Evolutionary conservation across 2,888 invertebrate genomes (phyloP), one percentile per base, ranked within the genome.

Genomic region (Macrophya alboannulata): DNA sequence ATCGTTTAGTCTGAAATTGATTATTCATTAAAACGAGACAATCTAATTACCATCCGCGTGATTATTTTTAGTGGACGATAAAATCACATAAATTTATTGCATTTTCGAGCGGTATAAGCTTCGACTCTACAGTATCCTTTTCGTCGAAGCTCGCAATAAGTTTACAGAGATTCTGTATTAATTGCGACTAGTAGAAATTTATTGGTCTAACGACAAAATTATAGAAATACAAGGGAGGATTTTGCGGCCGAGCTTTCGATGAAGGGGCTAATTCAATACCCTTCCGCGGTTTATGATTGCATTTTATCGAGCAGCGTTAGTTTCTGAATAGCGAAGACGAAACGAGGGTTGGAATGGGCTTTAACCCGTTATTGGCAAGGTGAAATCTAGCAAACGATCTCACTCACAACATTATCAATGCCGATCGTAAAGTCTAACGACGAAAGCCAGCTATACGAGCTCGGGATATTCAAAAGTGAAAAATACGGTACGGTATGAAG

Each of bases 321-420:
- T 81, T 59, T 81, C 55, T 77, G 43, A 15, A 77, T 51, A 51
- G 55, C 77, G 2, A 51, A 37, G 51, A 37, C n/a, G 51, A 31
- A 77, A 31, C 77, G 77, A 77, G 37, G 77, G 77, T 77, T 31
- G 55, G 2, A 55, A 55, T 77, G 77, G 77, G 51, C 55, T 55
- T n/a, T 0, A 55, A 25, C 8, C 21, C 25, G 51, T 77, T 45
- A 74, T 77, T 55, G 40, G 62, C 12, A 43, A 81, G 51, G 37
- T 40, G 17, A 81, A 81, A 81, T 79, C 79, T 40, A 17, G 45
- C 15, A 25, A 76, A 48, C 76, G 76, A 76, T 76, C 71, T 21
- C 17, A 9, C 25, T 25, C 31, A 31, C 37, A 55, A n/a, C 31
- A 77, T 77, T 55, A 77, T 77, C 77, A 17, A 55, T 31, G 17